Evolutionary conservation across 2,888 invertebrate genomes (phyloP), one percentile per base, ranked within the genome.

Genomic region (Heteropelma amictum): DNA sequence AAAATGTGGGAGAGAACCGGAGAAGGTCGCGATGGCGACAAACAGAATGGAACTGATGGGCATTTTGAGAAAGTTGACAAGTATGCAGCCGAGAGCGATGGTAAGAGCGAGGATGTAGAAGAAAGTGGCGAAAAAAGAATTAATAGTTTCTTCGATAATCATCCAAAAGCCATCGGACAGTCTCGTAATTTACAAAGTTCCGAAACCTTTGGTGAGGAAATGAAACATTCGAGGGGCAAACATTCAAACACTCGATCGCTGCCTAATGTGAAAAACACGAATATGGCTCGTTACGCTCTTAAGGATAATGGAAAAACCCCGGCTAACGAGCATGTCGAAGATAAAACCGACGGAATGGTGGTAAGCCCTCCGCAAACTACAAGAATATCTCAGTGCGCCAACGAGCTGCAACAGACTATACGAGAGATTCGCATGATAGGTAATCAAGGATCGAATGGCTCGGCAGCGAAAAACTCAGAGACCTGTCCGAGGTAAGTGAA

Each of bases 1-100:
- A 86, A 84, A 73, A 65, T 77, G 0, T 86, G 85, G 84, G 81
- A 82, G 3, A 78, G 80, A 26, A 78, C 45, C 14, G 19, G 54
- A 10, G 74, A 72, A 12, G 40, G 61, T 69, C n/a, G 7, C 21
- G 75, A 76, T 28, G 23, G 5, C 0, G 53, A 71, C 6, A 40
- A 49, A 5, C 6, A 1, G 1, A 38, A 40, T 8, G 17, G 8
- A 0, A 3, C 17, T 4, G 28, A 23, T 45, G 26, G n/a, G 42
- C 49, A 65, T 28, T 12, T 5, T 17, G 49, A 47, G n/a, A 65
- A 51, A 40, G 49, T 28, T 7, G 14, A 10, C 7, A 14, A 38
- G 2, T 1, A n/a, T n/a, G n/a, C 35, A 30, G 33, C 8, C 33
- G 65, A 65, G n/a, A 56, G 35, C 49, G 67, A 72, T 17, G 47